These are phyloP conservation scores for Eupeodes latifasciatus DNA, from an alignment of 2,888 invertebrate species.

Conservation along the genomic window DNA sequence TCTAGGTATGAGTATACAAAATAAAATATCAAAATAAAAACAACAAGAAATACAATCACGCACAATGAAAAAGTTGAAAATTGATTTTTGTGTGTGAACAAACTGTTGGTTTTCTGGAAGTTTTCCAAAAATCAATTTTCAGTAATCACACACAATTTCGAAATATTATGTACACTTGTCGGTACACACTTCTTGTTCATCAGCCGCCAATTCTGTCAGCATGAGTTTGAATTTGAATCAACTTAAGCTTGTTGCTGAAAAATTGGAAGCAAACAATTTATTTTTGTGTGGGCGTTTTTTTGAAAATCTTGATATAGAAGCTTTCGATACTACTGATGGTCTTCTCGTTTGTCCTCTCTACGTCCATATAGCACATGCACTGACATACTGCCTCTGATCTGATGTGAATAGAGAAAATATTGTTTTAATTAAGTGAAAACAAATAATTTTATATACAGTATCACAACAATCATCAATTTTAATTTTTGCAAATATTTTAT, in stretches of 20 bases:
- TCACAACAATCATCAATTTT: conserved; percentile 8
- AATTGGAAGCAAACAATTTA: conserved; percentile 1
- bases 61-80: conserved; percentile 19
- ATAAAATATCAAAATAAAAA: not conserved
- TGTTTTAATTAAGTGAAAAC: conserved; percentile 1
- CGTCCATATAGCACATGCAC: too few species aligned
- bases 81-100: conserved; percentile 33
- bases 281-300: conserved; percentile 10
- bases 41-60: not conserved
- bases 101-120: conserved; percentile 28
- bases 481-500: conserved; percentile 7
- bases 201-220: not conserved
- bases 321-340: not conserved
- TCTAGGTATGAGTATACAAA: not conserved
- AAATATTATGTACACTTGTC: not conserved
- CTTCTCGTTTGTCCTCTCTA: not conserved
- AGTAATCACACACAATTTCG: conserved; percentile 33
- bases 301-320: not conserved
- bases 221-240: conserved; percentile 5
- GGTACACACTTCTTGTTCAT: not conserved
- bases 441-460: conserved; percentile 11
- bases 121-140: conserved; percentile 31
- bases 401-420: not conserved
- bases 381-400: too few species aligned
- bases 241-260: not conserved